A percentile compares a stretch with the other conserved stretches of the same genome.
These are phyloP conservation scores for Coluber constrictor DNA, from an alignment of 2,797 vertebrate species.

Conservation along the genomic window DNA sequence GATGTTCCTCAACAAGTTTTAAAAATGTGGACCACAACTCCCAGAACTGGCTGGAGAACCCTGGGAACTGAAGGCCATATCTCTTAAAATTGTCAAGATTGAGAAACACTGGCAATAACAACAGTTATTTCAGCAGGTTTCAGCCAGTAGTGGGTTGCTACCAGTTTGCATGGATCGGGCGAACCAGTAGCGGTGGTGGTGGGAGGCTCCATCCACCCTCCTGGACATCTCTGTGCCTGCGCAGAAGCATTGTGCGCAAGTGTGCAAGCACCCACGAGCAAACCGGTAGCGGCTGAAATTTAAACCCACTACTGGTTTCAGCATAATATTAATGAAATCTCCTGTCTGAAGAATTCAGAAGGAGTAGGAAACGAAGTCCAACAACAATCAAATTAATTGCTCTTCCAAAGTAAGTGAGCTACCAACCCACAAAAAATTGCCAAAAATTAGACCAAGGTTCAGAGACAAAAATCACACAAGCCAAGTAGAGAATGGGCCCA, in stretches of 20 bases:
- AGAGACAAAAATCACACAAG: background rate
- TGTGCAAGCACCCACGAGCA: no score
- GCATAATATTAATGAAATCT: background rate
- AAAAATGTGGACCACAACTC: background rate
- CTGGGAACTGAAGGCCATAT: background rate
- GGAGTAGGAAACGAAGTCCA: background rate
- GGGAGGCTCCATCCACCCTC: no score
- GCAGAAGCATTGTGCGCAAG: no score
- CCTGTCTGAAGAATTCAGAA: background rate
- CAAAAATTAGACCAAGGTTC: background rate
- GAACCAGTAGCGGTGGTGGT: no score
- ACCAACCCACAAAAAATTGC: background rate
- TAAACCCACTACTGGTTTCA: no score
- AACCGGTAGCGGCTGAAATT: no score
- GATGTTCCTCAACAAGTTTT: background rate
- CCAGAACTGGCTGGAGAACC: background rate
- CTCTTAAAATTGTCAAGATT: background rate
- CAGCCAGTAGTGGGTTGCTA: background rate
- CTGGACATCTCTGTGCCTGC: no score
- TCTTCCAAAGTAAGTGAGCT: no score
- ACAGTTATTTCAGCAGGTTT: background rate
- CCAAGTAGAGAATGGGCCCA: background rate
- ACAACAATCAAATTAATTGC: background rate
- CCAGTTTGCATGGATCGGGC: no score
- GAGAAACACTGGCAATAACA: background rate